Conservation (phyloP, 2,888 invertebrate species). For the Phengaris arion region DNA sequence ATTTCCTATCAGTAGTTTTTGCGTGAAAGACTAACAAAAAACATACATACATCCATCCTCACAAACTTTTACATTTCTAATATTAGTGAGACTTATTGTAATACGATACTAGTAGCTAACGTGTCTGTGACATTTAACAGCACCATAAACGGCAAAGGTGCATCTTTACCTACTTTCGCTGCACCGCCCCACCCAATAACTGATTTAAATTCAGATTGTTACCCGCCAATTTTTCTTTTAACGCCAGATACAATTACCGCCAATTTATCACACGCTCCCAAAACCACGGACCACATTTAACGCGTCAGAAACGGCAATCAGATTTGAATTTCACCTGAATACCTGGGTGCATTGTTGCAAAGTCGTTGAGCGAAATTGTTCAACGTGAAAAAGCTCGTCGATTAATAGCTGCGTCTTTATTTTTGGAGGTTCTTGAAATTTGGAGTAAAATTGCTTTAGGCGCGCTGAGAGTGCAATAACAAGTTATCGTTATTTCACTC, state of each 20-base stretch:
- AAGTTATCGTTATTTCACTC: too few relatives aligned
- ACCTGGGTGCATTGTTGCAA: conserved; percentile 1
- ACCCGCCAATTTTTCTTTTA: conserved; percentile 33
- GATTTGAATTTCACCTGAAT: conserved; percentile 14
- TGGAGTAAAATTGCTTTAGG: too few relatives aligned
- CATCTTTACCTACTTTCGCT: conserved; percentile 31
- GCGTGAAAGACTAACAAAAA: too few relatives aligned
- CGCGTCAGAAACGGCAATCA: conserved; percentile 17
- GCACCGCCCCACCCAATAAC: conserved; percentile 36
- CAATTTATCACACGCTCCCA: conserved; percentile 29
- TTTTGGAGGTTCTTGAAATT: too few relatives aligned
- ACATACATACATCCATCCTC: too few relatives aligned
- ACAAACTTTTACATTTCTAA: too few relatives aligned
- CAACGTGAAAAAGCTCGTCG: too few relatives aligned
- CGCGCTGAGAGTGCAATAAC: too few relatives aligned
- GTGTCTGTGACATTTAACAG: conserved; percentile 42
- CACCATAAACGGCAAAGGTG: conserved; percentile 29
- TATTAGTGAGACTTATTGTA: too few relatives aligned
- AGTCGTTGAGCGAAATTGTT: background rate
- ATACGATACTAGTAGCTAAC: too few relatives aligned
- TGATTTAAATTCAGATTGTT: conserved; percentile 42
- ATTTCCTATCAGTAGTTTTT: too few relatives aligned
- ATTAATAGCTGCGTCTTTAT: too few relatives aligned
- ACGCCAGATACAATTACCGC: conserved; percentile 34
- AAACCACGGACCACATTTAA: conserved; percentile 2